Evolutionary conservation across 1,140 invertebrate genomes (phyloP), one percentile per base, ranked within the genome.

Genomic region (Drosophila arizonae): DNA sequence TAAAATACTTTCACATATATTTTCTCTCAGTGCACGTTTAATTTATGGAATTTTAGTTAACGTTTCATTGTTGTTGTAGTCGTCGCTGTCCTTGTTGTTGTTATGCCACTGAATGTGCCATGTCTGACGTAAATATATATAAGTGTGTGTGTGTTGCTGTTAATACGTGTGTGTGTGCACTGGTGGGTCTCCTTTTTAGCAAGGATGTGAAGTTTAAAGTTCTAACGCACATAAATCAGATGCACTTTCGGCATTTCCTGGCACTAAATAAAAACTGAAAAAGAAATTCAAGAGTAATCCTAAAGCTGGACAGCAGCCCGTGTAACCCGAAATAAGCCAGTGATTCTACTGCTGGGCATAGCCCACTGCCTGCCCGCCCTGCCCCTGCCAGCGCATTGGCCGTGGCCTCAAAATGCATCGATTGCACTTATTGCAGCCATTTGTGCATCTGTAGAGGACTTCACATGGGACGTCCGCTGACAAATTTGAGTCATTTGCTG

Each of bases 31-130:
- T 72, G 70, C 55, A 85, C 69, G 70, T 77, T 87, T 87, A 87
- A 87, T 87, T 87, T 87, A 87, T 87, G 84, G 84, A 88, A 87
- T 87, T 87, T 87, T 82, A 87, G 84, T 79, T 87, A 52, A 58
- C 51, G 72, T 33, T 56, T 36, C 60, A 64, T 30, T 28, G 39
- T 61, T 58, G 36, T 69, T 58, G 52, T 33, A 56, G 60, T 71
- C 66, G 58, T 63, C 63, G 58, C 30, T 70, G 52, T 39, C 51
- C 52, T 63, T 76, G 46, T 58, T 60, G 54, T 26, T 64, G 75
- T 61, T 82, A 70, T 64, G 36, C 36, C 36, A 43, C 71, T 81
- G 76, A 68, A 61, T 86, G 65, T 64, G 58, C 30, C 55, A 51
- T 39, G 58, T 43, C 62, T 51, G 54, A 78, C 43, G 65, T 82